A percentile compares a stretch with the other conserved stretches of the same genome.
phyloP scores from a whole-genome alignment of 2,113 vertebrate species.

The Tragelaphus scriptus region DNA sequence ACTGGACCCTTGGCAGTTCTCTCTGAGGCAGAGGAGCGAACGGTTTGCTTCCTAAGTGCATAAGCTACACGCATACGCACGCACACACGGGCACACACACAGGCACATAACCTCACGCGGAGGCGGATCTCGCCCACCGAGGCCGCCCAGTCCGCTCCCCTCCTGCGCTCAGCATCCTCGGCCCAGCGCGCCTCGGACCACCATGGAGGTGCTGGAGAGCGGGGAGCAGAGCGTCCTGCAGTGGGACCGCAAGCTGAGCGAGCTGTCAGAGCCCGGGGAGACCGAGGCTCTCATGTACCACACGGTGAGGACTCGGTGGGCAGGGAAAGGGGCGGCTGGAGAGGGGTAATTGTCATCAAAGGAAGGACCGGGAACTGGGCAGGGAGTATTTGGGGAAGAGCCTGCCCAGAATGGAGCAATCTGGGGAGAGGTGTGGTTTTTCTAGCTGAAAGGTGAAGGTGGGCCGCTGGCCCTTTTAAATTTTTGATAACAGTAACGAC shows the following conservation, averaged over 20 bases:
- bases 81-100: neutral
- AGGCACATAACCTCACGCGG: neutral
- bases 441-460: neutral
- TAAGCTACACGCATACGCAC: neutral
- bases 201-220: constrained; percentile 92
- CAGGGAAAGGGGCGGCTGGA: neutral
- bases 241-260: constrained; percentile 95
- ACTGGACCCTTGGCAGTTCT: neutral
- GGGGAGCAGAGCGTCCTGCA: constrained; percentile 85
- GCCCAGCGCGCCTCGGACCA: constrained; percentile 24
- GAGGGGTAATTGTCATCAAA: neutral
- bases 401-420: neutral
- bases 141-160: neutral
- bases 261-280: constrained; percentile 92
- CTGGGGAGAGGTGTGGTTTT: neutral
- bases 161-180: constrained; percentile 33
- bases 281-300: constrained; percentile 87
- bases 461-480: neutral
- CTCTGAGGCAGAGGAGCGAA: neutral
- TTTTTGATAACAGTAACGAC: neutral
- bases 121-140: neutral
- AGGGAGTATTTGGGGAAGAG: neutral
- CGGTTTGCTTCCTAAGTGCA: neutral
- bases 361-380: neutral
- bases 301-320: constrained; percentile 84